Evolutionary conservation across 2,888 invertebrate species (phyloP).

Genomic region (Epicampocera succincta): DNA sequence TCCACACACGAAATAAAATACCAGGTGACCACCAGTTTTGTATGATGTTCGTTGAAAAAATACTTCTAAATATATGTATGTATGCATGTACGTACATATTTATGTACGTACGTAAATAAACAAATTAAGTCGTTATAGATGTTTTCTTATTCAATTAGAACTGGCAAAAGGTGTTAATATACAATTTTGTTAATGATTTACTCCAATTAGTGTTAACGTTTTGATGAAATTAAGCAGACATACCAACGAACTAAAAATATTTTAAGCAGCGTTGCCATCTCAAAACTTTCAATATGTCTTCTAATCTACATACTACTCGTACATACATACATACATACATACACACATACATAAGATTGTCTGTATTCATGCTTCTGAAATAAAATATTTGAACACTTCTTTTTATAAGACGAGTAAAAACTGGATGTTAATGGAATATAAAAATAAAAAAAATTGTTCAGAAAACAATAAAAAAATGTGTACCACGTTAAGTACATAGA

Average conservation of each 20-base stretch:
- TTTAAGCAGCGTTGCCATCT: not conserved
- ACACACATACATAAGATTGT: too few relatives aligned
- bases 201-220: constrained; percentile 38
- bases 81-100: too few relatives aligned
- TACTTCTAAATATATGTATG: not conserved
- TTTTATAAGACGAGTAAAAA: too few relatives aligned
- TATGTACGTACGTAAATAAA: not conserved
- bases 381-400: too few relatives aligned
- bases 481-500: too few relatives aligned
- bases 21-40: constrained; percentile 28
- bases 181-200: constrained; percentile 49
- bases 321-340: too few relatives aligned
- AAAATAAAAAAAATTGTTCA: too few relatives aligned
- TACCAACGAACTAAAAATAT: not conserved
- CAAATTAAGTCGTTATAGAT: constrained; percentile 44
- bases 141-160: constrained; percentile 48
- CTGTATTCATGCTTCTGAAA: too few relatives aligned
- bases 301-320: too few relatives aligned
- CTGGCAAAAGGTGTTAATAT: constrained; percentile 43
- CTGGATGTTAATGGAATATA: too few relatives aligned
- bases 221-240: constrained; percentile 12
- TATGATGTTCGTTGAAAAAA: not conserved
- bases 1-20: not conserved
- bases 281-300: too few relatives aligned
- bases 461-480: too few relatives aligned